Base-by-base conservation (phyloP, 2,888 invertebrate genomes). In the Eupithecia vulgata region DNA sequence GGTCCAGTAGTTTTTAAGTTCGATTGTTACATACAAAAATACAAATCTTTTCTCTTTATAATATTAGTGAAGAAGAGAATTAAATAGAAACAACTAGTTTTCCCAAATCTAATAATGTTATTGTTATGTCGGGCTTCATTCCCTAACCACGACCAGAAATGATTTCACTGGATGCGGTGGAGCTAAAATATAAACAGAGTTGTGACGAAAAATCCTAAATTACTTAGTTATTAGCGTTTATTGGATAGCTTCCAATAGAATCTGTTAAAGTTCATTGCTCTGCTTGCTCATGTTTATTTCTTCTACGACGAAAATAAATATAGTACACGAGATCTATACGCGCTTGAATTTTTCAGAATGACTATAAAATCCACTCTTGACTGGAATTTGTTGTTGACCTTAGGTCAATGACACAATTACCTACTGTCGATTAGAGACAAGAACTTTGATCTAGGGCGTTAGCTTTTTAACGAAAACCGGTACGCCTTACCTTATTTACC, bases 401-500 rank as follows among this genome's bases (percentile, higher is more conserved):
- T 40, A 40, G 64, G 40, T 21, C 64, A 42, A 0, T 67, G 64
- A 64, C 64, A 40, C 64, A 37, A 37, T 62, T 35, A 62, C 37
- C 62, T 62, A 62, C 37, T 37, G 34, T 67, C 65, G 78, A 79
- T 78, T 78, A 68, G 57, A 61, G 37, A 37, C 37, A 45, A 25
- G 61, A 21, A 61, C 7, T 67, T 66, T 35, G 40, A 83, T 78
- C 73, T 82, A 76, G 79, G 74, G 21, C 81, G 68, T 25, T 67
- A 42, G 75, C 80, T 80, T 80, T 78, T 72, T 79, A 48, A 67
- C 30, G 64, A 69, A 79, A 81, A 83, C 82, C 75, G 76, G 81
- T 40, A 1, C n/a, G 4, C 15, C 10, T 13, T 59, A 30, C 25
- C 25, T 25, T 25, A 13, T 57, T 57, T 10, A 25, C 21, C 57